Evolutionary conservation across 2,888 invertebrate genomes (phyloP).

Genomic region (Pheosia gnoma): DNA sequence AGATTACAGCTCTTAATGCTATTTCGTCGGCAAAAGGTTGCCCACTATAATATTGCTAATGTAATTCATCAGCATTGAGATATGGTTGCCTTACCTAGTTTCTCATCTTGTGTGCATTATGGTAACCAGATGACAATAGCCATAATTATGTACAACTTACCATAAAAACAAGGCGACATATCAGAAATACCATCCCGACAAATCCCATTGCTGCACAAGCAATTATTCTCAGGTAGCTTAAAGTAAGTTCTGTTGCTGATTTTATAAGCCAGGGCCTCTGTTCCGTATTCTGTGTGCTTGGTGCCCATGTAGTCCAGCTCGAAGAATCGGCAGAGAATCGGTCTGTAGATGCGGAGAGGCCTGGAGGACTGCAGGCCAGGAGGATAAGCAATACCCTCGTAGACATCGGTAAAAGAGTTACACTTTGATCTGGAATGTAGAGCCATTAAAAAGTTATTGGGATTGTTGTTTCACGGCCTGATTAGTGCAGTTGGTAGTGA

Average conservation of each 20-base stretch:
- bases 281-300: slow-evolving; percentile 65
- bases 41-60: too few species aligned
- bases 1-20: too few species aligned
- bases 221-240: slow-evolving; percentile 85
- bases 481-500: too few species aligned
- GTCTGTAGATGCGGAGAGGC: slow-evolving; percentile 86
- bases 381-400: slow-evolving; percentile 90
- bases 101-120: too few species aligned
- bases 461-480: not conserved
- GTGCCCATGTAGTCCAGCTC: slow-evolving; percentile 61
- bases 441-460: too few species aligned
- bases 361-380: slow-evolving; percentile 79
- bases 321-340: slow-evolving; percentile 90
- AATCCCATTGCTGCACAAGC: slow-evolving; percentile 82
- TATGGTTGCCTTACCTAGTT: too few species aligned
- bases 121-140: not conserved
- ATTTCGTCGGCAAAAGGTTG: too few species aligned
- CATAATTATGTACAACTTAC: slow-evolving; percentile 68
- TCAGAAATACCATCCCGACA: slow-evolving; percentile 86
- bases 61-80: too few species aligned
- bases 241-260: slow-evolving; percentile 85
- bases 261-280: slow-evolving; percentile 85
- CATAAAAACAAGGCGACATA: slow-evolving; percentile 88
- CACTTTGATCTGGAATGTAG: slow-evolving; percentile 80
- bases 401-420: slow-evolving; percentile 86